phyloP scores from a whole-genome alignment of 2,113 vertebrate genomes.

The Cynopterus brachyotis region DNA sequence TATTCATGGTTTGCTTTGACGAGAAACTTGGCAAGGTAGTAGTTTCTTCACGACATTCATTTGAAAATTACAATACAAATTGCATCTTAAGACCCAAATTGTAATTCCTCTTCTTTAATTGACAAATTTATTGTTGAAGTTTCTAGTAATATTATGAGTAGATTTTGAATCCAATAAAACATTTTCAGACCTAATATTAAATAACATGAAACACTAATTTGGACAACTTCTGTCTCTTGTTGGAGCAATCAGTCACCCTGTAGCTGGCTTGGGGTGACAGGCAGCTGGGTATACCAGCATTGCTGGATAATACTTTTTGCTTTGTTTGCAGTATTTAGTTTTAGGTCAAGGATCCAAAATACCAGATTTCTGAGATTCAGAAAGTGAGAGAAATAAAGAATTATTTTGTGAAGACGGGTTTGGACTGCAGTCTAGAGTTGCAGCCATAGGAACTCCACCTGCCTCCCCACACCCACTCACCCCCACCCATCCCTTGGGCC shows the following conservation, averaged over 20 bases:
- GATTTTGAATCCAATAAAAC: neutral
- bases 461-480: neutral
- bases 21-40: neutral
- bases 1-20: neutral
- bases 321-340: neutral
- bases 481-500: neutral
- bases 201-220: neutral
- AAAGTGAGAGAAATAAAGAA: too few species aligned
- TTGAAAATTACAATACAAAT: slow-evolving; percentile 2
- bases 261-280: neutral
- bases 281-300: neutral
- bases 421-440: neutral
- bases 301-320: neutral
- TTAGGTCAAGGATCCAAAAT: neutral
- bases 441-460: neutral
- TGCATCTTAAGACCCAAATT: neutral
- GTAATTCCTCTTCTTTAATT: neutral
- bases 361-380: neutral
- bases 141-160: neutral
- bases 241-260: neutral
- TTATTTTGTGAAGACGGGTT: neutral
- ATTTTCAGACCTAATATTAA: neutral
- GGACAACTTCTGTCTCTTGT: neutral
- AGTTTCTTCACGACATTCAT: slow-evolving; percentile 4
- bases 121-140: slow-evolving; percentile 4